Conservation (phyloP, 2,113 vertebrate species). For the Lagopus leucura region DNA sequence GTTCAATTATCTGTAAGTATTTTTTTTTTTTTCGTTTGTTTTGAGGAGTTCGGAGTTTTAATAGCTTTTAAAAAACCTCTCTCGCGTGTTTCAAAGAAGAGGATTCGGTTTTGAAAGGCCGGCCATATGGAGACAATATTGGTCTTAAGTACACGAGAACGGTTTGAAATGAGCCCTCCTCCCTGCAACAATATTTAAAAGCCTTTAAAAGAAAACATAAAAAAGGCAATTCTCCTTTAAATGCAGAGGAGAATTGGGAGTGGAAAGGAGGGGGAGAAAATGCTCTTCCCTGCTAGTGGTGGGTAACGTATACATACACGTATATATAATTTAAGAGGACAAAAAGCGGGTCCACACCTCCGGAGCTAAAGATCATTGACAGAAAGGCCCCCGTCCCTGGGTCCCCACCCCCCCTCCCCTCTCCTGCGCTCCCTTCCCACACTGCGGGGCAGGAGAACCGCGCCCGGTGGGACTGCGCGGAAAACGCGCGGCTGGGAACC, state of each 20-base stretch:
- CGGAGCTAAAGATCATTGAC: not conserved
- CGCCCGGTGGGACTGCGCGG: not conserved
- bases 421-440: not conserved
- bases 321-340: not conserved
- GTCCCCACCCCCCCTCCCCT: not conserved
- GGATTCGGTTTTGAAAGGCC: slow-evolving; percentile 29
- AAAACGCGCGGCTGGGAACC: not conserved
- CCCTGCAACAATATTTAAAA: not conserved
- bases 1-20: not conserved
- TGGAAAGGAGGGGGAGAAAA: not conserved
- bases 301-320: not conserved
- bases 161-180: not conserved
- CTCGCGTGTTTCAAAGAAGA: not conserved
- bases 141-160: not conserved
- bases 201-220: not conserved
- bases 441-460: not conserved
- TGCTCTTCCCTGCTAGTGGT: not conserved
- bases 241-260: not conserved
- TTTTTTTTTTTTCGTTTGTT: not conserved
- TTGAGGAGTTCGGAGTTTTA: not conserved
- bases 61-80: not conserved
- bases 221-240: not conserved
- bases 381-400: not conserved
- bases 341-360: not conserved
- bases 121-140: slow-evolving; percentile 52